Conservation (phyloP, 2,797 vertebrate genomes). For the Semaprochilodus insignis region DNA sequence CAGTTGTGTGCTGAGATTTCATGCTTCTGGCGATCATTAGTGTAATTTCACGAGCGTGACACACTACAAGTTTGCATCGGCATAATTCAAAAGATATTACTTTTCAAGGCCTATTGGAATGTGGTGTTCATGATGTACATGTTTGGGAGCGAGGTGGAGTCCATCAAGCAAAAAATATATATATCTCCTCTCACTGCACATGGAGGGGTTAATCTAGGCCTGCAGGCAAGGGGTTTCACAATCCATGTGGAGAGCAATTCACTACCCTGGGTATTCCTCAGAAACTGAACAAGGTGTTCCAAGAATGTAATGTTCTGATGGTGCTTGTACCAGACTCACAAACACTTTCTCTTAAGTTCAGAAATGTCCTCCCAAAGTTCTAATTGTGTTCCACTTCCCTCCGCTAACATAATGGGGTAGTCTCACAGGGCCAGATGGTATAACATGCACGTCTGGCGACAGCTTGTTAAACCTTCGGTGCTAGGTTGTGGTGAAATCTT, state of each 20-base stretch:
- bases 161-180: background rate
- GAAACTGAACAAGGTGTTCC: background rate
- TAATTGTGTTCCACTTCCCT: background rate
- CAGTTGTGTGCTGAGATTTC: background rate
- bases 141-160: background rate
- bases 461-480: too few species aligned
- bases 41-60: constrained; percentile 24
- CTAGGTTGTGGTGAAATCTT: too few species aligned
- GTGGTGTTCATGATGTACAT: constrained; percentile 7
- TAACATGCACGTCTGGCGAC: too few species aligned
- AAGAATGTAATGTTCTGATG: constrained; percentile 5
- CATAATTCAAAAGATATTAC: constrained; percentile 19
- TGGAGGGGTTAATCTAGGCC: constrained; percentile 3
- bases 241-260: background rate
- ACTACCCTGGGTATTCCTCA: background rate
- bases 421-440: too few species aligned
- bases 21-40: constrained; percentile 26
- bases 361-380: background rate
- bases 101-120: constrained; percentile 33
- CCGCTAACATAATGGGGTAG: constrained; percentile 1
- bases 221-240: background rate
- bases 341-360: background rate
- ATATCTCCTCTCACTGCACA: background rate
- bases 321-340: background rate
- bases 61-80: constrained; percentile 25